phyloP scores from a whole-genome alignment of 1,140 invertebrate species.

The fruit fly (Drosophila melanogaster) region DNA sequence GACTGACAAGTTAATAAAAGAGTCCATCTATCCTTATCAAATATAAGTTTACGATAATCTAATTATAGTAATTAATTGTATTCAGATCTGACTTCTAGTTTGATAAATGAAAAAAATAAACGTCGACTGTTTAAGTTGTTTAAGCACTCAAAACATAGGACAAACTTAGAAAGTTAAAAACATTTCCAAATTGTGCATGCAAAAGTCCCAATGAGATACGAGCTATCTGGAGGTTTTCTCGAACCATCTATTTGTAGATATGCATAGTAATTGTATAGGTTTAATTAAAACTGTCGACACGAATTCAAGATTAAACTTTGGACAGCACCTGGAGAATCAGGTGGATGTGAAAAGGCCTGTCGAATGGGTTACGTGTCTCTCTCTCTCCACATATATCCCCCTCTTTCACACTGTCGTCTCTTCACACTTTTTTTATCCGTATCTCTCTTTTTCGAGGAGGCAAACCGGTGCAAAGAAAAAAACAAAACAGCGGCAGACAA shows the following conservation, averaged over 20 bases:
- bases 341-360: conserved; percentile 28
- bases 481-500: conserved; percentile 40
- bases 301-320: conserved; percentile 59
- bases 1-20: no score
- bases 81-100: no score
- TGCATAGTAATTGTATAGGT: conserved; percentile 31
- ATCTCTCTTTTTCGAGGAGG: conserved; percentile 13
- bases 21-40: no score
- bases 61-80: no score
- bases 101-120: no score
- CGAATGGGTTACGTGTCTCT: conserved; percentile 31
- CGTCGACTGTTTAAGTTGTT: no score
- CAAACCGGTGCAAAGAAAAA: conserved; percentile 57
- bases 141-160: no score
- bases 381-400: conserved; percentile 1
- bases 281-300: conserved; percentile 40
- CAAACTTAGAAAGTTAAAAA: no score
- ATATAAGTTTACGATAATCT: no score
- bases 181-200: no score
- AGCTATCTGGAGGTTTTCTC: conserved; percentile 58
- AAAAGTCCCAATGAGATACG: conserved; percentile 29
- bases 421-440: conserved; percentile 28
- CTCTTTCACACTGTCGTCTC: background rate
- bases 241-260: conserved; percentile 57
- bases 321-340: conserved; percentile 35